Evolutionary conservation across 2,797 vertebrate genomes (phyloP).

Genomic region (Propithecus perrieri): DNA sequence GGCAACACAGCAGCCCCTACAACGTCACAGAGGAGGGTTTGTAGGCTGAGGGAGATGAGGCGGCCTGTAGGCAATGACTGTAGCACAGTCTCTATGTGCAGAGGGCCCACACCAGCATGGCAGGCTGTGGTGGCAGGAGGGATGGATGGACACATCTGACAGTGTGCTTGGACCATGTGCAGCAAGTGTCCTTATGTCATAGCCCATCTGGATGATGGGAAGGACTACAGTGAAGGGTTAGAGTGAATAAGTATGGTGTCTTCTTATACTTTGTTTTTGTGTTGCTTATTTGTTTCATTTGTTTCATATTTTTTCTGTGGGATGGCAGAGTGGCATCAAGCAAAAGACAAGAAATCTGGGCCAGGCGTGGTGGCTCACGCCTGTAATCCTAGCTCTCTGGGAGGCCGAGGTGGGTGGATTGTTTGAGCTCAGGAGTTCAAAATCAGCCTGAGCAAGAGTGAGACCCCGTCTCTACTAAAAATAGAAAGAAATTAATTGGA

Average conservation of each 20-base stretch:
- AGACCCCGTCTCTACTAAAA: too few species aligned
- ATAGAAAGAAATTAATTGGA: too few species aligned
- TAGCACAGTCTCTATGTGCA: neutral
- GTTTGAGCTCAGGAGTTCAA: too few species aligned
- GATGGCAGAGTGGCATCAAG: neutral
- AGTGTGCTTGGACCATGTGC: neutral
- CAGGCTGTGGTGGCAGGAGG: fast-evolving
- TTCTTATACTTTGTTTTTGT: neutral
- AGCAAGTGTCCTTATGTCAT: neutral
- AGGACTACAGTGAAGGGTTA: neutral
- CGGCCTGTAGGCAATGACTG: fast-evolving
- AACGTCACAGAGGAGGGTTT: neutral
- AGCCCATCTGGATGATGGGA: neutral
- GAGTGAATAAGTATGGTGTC: neutral
- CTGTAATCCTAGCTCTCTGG: too few species aligned
- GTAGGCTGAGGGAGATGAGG: neutral
- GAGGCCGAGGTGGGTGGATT: too few species aligned
- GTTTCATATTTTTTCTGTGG: neutral
- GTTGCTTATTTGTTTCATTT: neutral
- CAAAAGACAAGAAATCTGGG: neutral
- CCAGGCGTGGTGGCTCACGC: too few species aligned
- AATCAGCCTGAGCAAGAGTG: too few species aligned
- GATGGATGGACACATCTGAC: too few species aligned
- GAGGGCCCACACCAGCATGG: too few species aligned
- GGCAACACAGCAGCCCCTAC: fast-evolving